Percentiles rank a stretch among this genome's conserved stretches.
phyloP scores from a whole-genome alignment of 2,113 vertebrate species.

The Pedionomus torquatus region DNA sequence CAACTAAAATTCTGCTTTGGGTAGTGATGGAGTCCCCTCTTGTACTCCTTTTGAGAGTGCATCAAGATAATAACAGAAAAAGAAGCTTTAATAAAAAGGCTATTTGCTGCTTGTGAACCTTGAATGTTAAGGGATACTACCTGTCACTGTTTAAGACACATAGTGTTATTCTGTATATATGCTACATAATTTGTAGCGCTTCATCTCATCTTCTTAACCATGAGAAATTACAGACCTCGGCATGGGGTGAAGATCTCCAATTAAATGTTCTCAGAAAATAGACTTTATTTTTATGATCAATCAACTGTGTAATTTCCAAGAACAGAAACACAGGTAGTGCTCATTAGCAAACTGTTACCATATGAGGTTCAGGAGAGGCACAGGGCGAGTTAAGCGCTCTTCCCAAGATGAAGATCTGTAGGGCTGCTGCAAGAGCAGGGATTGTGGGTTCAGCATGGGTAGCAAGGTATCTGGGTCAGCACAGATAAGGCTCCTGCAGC shows the following conservation, averaged over 20 bases:
- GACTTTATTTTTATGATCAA: not conserved
- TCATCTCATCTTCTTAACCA: not conserved
- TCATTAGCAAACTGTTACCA: not conserved
- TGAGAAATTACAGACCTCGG: not conserved
- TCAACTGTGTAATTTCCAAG: not conserved
- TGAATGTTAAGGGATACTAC: not conserved
- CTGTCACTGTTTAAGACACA: not conserved
- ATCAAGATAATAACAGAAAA: not conserved
- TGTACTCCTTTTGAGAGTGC: not conserved
- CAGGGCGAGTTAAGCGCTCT: not conserved
- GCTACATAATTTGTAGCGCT: not conserved
- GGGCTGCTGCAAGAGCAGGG: not conserved
- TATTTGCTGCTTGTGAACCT: not conserved
- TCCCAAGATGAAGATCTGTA: not conserved
- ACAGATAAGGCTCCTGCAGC: not conserved
- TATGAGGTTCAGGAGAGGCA: not conserved
- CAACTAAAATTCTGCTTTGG: not conserved
- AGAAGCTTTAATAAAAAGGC: not conserved
- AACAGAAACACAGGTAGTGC: not conserved
- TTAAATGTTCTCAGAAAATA: not conserved
- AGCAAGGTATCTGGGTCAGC: not conserved
- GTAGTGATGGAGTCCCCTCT: not conserved
- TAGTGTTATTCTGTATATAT: not conserved
- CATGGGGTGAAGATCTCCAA: not conserved
- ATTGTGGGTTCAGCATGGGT: not conserved